Conservation (phyloP, 92 coral and sea anemone genomes). For the Epizoanthus stellaris region DNA sequence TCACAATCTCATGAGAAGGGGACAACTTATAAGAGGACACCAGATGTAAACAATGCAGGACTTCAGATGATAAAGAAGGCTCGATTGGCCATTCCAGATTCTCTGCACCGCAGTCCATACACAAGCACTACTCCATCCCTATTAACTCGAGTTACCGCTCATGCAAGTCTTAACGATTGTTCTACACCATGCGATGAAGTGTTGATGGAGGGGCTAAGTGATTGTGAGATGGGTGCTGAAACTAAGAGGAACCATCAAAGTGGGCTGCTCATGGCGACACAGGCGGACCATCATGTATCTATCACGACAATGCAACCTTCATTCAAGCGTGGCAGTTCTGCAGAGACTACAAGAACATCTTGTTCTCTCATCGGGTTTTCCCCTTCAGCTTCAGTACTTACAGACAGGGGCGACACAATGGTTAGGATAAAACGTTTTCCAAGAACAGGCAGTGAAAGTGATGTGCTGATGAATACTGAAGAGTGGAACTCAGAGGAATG, state of each 20-base stretch:
- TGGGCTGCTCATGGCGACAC: neutral
- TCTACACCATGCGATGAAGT: neutral
- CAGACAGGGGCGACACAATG: neutral
- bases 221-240: neutral
- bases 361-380: neutral
- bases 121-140: neutral
- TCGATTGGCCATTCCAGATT: neutral
- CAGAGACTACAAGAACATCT: neutral
- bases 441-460: neutral
- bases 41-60: neutral
- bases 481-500: neutral
- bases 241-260: neutral
- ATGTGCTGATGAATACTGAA: neutral
- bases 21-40: neutral
- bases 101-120: neutral
- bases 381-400: neutral
- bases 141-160: neutral
- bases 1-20: neutral
- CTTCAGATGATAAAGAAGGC: neutral
- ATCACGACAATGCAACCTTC: neutral
- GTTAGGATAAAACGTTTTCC: neutral
- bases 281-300: conserved; percentile 2
- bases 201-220: neutral
- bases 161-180: neutral
- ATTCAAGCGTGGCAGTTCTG: neutral